A percentile compares a stretch with the other conserved stretches of the same genome.
Conservation (phyloP, 2,888 invertebrate species). For the Anthophora plumipes region DNA sequence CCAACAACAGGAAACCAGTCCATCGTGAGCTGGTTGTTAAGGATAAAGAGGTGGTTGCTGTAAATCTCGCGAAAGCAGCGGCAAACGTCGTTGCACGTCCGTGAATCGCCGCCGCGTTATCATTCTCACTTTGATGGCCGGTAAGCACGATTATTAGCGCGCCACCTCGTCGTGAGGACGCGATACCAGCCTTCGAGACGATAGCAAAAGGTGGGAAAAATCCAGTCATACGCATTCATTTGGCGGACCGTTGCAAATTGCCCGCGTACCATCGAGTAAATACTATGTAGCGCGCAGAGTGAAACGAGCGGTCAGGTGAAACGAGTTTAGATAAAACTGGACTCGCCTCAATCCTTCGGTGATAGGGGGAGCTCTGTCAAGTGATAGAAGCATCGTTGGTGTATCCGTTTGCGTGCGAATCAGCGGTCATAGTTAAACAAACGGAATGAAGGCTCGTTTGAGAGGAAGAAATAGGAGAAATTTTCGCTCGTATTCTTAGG, state of each 20-base stretch:
- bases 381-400: slow-evolving; percentile 34
- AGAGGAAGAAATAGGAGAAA: background rate
- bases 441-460: background rate
- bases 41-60: slow-evolving; percentile 70
- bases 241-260: slow-evolving; percentile 33
- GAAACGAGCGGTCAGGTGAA: slow-evolving; percentile 43
- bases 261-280: slow-evolving; percentile 35
- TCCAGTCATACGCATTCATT: slow-evolving; percentile 14
- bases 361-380: slow-evolving; percentile 2
- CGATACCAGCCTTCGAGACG: background rate
- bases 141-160: slow-evolving; percentile 63
- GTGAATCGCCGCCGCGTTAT: slow-evolving; percentile 59
- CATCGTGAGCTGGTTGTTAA: slow-evolving; percentile 64
- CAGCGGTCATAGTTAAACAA: background rate
- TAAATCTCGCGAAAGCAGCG: slow-evolving; percentile 64
- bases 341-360: slow-evolving; percentile 21
- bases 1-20: slow-evolving; percentile 58
- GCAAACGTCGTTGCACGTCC: slow-evolving; percentile 48
- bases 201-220: slow-evolving; percentile 1
- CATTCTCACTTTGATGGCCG: slow-evolving; percentile 54
- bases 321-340: slow-evolving; percentile 57
- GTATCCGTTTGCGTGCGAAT: background rate
- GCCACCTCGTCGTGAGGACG: slow-evolving; percentile 3
- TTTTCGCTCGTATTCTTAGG: background rate
- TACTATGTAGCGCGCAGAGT: slow-evolving; percentile 15